Evolutionary conservation across 1,140 invertebrate genomes (phyloP), one percentile per base, ranked within the genome.

Genomic region (Cylas formicarius): DNA sequence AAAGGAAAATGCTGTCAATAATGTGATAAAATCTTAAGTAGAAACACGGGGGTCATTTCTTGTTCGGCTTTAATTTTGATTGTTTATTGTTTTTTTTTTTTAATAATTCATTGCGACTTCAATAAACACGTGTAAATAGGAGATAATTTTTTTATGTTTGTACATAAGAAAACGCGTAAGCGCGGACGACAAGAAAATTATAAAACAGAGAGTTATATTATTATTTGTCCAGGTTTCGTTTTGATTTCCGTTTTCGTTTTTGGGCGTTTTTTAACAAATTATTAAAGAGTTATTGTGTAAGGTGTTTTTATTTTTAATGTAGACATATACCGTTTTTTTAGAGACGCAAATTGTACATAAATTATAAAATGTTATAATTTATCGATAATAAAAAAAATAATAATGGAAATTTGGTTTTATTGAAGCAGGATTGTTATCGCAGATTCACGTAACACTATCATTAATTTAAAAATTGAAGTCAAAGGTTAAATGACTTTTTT

Each of bases 21-120:
- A 24, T 46, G 44, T 46, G 44, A 46, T 46, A 46, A 46, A 46
- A 22, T 29, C 34, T 44, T 39, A 46, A 38, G 38, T 38, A 38
- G 44, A 44, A 36, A 46, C n/a, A n/a, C n/a, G 44, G 32, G 34
- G 39, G 27, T 46, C 44, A 38, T 34, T 46, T 46, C 21, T 24
- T 19, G 23, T 38, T 46, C 19, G n/a, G n/a, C n/a, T n/a, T n/a
- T n/a, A n/a, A n/a, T 11, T 43, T 43, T 32, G 35, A 23, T 32
- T 14, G 35, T 32, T 27, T 33, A 21, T 16, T 9, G 33, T 43
- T 43, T 42, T 33, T 35, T 13, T 14, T 11, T 28, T 20, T n/a
- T n/a, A 16, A 29, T 16, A 31, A 29, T 20, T 41, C 32, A n/a
- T n/a, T n/a, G n/a, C n/a, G n/a, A n/a, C n/a, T n/a, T n/a, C n/a